Evolutionary conservation across 1,140 invertebrate genomes (phyloP).

Genomic region (Choristoneura fumiferana): DNA sequence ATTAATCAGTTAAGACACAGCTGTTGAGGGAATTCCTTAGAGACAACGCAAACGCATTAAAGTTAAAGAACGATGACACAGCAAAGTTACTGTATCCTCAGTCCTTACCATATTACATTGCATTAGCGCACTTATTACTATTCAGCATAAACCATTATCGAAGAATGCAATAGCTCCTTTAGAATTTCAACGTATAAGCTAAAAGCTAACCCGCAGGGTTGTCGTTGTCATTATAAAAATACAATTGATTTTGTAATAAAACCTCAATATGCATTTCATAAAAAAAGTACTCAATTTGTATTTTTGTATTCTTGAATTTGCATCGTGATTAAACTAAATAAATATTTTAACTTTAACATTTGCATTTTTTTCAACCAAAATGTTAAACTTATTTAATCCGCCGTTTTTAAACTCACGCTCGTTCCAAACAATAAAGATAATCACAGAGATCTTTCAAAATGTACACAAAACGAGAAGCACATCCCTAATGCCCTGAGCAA

Average conservation of each 20-base stretch:
- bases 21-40: conserved; percentile 47
- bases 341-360: neutral
- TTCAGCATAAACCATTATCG: no score
- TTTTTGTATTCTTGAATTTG: no score
- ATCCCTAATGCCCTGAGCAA: conserved; percentile 26
- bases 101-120: neutral
- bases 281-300: no score
- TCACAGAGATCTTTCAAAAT: conserved; percentile 13
- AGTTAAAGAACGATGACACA: conserved; percentile 46
- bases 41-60: conserved; percentile 33
- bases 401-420: neutral
- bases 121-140: neutral
- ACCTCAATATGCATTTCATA: no score
- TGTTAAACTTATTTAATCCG: neutral
- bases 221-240: neutral
- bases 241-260: no score
- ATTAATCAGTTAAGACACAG: conserved; percentile 59
- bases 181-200: neutral
- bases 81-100: conserved; percentile 23
- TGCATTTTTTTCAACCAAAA: neutral
- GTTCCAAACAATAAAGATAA: conserved; percentile 14
- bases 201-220: neutral
- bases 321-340: neutral
- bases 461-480: conserved; percentile 27
- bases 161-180: neutral